These are phyloP conservation scores for Gymnarchus niloticus DNA, from an alignment of 2,113 vertebrate genomes.

Conservation along the genomic window DNA sequence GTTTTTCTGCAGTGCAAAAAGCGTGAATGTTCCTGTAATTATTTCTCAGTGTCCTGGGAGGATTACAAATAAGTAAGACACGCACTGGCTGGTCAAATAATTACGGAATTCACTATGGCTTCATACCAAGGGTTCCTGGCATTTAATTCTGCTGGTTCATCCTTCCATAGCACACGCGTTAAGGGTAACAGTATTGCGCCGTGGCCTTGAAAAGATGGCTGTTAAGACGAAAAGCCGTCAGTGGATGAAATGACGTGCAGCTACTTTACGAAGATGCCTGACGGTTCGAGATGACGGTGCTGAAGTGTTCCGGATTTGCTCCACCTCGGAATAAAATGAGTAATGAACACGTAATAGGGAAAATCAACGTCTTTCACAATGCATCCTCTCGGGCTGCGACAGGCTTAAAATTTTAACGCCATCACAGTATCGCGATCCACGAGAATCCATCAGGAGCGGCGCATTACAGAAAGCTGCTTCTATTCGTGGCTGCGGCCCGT, in stretches of 20 bases:
- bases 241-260: constrained; percentile 26
- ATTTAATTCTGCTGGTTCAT: not conserved
- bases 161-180: not conserved
- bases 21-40: not conserved
- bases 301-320: not conserved
- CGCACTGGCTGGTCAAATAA: not conserved
- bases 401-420: constrained; percentile 4
- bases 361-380: not conserved
- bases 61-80: constrained; percentile 34
- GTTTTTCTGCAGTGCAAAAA: constrained; percentile 5
- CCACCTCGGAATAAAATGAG: not conserved
- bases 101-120: not conserved
- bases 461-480: not conserved
- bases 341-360: constrained; percentile 5
- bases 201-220: constrained; percentile 15
- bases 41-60: constrained; percentile 25
- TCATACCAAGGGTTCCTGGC: not conserved
- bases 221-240: not conserved
- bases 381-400: not conserved
- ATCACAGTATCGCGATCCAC: not conserved
- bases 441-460: not conserved
- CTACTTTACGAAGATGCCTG: constrained; percentile 26
- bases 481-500: not conserved
- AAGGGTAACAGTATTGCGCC: not conserved
- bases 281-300: not conserved